Percentiles rank a stretch among this genome's conserved stretches.
phyloP scores from a whole-genome alignment of 2,888 invertebrate species.

The Thymelicus lineola region DNA sequence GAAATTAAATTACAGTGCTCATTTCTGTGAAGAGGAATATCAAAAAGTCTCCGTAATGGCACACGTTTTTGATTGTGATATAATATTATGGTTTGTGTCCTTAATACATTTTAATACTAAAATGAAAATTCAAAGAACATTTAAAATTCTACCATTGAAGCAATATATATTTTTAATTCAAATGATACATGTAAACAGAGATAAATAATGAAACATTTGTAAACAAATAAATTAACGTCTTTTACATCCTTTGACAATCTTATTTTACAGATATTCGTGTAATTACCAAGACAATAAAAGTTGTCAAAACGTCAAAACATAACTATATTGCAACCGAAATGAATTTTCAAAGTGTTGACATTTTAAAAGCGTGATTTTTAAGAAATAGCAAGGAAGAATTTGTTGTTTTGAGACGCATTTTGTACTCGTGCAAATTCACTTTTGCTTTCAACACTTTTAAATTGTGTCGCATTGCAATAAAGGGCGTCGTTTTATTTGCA shows the following conservation, averaged over 20 bases:
- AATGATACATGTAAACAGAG: too few species aligned
- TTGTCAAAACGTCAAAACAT: slow-evolving; percentile 31
- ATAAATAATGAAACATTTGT: neutral
- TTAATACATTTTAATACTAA: too few species aligned
- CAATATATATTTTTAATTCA: too few species aligned
- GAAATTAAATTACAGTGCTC: too few species aligned
- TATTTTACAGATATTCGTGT: slow-evolving; percentile 7
- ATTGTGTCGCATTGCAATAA: neutral
- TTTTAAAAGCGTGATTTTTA: slow-evolving; percentile 25
- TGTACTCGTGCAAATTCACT: neutral
- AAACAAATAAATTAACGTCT: neutral
- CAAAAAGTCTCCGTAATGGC: too few species aligned
- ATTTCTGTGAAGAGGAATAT: too few species aligned
- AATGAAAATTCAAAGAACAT: too few species aligned
- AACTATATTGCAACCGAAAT: slow-evolving; percentile 22
- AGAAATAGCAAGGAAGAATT: slow-evolving; percentile 5
- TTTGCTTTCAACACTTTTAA: slow-evolving; percentile 14
- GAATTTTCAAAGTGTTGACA: slow-evolving; percentile 29
- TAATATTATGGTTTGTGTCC: too few species aligned
- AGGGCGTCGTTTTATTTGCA: neutral
- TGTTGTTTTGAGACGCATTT: slow-evolving; percentile 14
- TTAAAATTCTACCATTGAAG: too few species aligned
- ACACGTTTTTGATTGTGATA: too few species aligned
- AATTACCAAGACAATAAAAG: slow-evolving; percentile 22
- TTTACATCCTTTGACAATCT: neutral